phyloP scores from a whole-genome alignment of 2,888 invertebrate species.

The Plebejus melissa region DNA sequence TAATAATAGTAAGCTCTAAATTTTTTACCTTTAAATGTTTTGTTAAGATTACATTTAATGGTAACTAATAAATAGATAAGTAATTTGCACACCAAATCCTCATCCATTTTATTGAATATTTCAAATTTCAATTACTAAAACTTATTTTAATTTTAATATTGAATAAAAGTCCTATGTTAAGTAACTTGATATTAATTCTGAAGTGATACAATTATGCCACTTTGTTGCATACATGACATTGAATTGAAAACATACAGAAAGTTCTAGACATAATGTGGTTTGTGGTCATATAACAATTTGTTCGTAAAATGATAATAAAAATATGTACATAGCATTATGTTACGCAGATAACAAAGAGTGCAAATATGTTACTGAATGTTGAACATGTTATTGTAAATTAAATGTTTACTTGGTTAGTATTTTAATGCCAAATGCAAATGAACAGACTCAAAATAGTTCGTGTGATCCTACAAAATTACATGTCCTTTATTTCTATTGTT shows the following conservation, averaged over 20 bases:
- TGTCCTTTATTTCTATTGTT: too few species aligned
- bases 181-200: not conserved
- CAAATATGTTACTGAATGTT: not conserved
- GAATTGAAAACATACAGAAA: not conserved
- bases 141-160: not conserved
- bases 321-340: not conserved
- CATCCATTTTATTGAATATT: not conserved
- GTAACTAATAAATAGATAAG: not conserved
- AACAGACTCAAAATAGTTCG: too few species aligned
- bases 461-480: too few species aligned
- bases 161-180: not conserved
- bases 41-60: not conserved
- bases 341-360: not conserved
- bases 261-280: constrained; percentile 19
- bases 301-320: not conserved
- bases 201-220: not conserved
- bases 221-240: not conserved
- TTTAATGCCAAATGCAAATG: too few species aligned
- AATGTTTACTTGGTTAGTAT: not conserved
- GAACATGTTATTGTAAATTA: not conserved
- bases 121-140: too few species aligned
- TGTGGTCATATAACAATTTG: not conserved
- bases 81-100: not conserved
- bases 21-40: not conserved
- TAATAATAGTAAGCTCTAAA: too few species aligned